These are phyloP conservation scores for Liopterus haemorrhoidalis DNA, from an alignment of 2,888 invertebrate species.

Conservation along the genomic window DNA sequence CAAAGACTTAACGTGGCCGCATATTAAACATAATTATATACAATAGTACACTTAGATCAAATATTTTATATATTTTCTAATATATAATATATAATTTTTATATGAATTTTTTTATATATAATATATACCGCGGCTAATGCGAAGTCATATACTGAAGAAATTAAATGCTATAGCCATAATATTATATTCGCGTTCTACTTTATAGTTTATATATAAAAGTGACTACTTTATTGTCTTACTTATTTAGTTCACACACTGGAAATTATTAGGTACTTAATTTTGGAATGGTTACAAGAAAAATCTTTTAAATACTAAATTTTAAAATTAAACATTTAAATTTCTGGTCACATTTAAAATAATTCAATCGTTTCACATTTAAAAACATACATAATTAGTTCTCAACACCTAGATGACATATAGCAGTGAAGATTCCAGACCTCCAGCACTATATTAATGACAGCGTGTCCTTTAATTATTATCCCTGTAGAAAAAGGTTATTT, in stretches of 20 bases:
- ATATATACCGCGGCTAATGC: slow-evolving; percentile 32
- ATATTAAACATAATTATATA: slow-evolving; percentile 27
- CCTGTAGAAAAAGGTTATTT: no score
- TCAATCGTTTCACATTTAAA: no score
- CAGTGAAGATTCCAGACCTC: no score
- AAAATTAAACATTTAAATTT: slow-evolving; percentile 14
- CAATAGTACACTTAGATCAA: slow-evolving; percentile 29
- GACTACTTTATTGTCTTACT: slow-evolving; percentile 48
- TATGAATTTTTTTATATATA: slow-evolving; percentile 39
- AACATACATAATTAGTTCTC: no score
- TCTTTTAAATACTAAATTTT: slow-evolving; percentile 10
- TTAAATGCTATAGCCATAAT: slow-evolving; percentile 41
- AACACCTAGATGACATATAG: no score
- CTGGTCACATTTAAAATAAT: slow-evolving; percentile 16
- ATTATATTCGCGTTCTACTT: slow-evolving; percentile 28
- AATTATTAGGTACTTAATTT: slow-evolving; percentile 46
- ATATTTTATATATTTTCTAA: slow-evolving; percentile 40
- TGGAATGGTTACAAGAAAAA: slow-evolving; percentile 43
- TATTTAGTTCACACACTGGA: slow-evolving; percentile 44
- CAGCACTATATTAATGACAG: no score
- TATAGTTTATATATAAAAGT: slow-evolving; percentile 44
- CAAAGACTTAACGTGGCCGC: no score
- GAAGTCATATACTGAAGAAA: slow-evolving; percentile 43
- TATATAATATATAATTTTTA: slow-evolving; percentile 41
- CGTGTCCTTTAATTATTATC: no score